Conservation (phyloP, 1,140 invertebrate species). For the Lethocerus indicus region DNA sequence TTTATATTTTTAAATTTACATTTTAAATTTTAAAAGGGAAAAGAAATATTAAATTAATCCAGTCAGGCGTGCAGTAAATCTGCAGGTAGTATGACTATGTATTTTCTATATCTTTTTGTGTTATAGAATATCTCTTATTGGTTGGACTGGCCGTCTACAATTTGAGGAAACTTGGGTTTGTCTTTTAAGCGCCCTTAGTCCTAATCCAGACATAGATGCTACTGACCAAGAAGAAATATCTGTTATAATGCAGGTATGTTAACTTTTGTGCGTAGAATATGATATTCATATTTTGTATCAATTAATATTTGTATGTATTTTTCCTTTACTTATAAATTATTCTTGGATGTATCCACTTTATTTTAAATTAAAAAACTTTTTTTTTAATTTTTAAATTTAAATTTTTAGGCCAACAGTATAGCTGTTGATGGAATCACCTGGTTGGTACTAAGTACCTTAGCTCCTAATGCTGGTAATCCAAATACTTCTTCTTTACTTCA, state of each 20-base stretch:
- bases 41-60: no score
- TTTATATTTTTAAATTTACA: no score
- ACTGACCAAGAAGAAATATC: slow-evolving; percentile 27
- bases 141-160: slow-evolving; percentile 66
- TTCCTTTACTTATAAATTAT: no score
- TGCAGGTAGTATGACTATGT: no score
- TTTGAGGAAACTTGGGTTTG: slow-evolving; percentile 93
- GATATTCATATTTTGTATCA: no score
- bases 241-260: slow-evolving; percentile 22
- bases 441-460: slow-evolving; percentile 42
- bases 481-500: slow-evolving; percentile 26
- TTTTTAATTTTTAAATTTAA: neutral
- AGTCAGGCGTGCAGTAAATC: no score
- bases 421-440: slow-evolving; percentile 51
- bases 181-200: slow-evolving; percentile 57
- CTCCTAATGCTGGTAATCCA: slow-evolving; percentile 38
- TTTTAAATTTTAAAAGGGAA: no score
- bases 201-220: slow-evolving; percentile 31
- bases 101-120: slow-evolving; percentile 25
- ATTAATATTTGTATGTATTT: no score
- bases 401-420: slow-evolving; percentile 33
- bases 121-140: slow-evolving; percentile 45
- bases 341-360: no score
- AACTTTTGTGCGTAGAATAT: no score
- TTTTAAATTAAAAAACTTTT: neutral